Evolutionary conservation across 1,140 invertebrate species (phyloP), one percentile per base, ranked within the genome.

Genomic region (Atta texana): DNA sequence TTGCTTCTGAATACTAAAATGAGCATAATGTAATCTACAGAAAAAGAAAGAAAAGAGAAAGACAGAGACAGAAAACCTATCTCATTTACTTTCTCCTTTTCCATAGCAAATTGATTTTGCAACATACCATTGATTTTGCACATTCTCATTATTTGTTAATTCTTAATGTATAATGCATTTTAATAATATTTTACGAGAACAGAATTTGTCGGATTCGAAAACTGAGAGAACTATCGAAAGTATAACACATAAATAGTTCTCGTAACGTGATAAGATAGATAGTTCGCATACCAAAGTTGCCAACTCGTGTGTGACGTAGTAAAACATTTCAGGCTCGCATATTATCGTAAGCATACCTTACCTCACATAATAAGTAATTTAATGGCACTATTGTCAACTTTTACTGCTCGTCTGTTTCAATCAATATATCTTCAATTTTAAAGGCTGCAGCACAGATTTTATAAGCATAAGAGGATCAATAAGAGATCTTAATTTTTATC

Each of bases 1-100:
- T 69, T 69, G 61, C 63, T 55, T 28, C 49, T 87, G 88, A 90
- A 90, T 87, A 85, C 75, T 61, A 74, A 77, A 63, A 87, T 74
- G n/a, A 77, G 31, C 44, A 53, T 71, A 16, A 72, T 80, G 69
- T 31, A 61, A 82, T 16, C 14, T 34, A n/a, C 14, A 12, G 2
- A 16, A 24, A 49, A 14, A 28, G 55, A 55, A 24, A 8, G 5
- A 3, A 77, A 51, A 78, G 14, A 66, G n/a, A 34, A 31, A 51
- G 59, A 81, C 8, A 57, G n/a, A 51, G 39, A 81, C 4, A 44
- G 55, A 51, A 24, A n/a, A 21, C 6, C 57, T 44, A 49, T 51
- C 7, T 34, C n/a, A 53, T 57, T 81, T 49, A 53, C 31, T 24
- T 0, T 53, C 3, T 68, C 10, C 18, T 24, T 7, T n/a, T 21